Conservation (phyloP, 2,797 vertebrate species). For the Strix occidentalis region DNA sequence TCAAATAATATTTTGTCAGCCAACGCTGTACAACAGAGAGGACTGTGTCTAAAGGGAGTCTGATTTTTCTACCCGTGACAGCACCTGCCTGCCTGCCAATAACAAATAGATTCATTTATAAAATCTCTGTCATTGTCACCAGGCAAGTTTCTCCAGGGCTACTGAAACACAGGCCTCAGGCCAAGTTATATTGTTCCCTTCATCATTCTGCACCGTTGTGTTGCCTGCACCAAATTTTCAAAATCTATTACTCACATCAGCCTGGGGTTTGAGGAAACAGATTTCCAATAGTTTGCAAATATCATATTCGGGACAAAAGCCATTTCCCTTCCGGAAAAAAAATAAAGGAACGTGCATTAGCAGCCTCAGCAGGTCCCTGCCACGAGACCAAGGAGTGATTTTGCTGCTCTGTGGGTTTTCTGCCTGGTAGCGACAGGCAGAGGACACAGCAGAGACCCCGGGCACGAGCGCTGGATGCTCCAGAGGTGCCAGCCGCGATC, state of each 20-base stretch:
- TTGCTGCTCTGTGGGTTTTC: not conserved
- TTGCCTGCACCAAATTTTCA: not conserved
- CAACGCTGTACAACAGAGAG: not conserved
- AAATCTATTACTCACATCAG: not conserved
- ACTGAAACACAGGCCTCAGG: not conserved
- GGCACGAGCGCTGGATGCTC: not conserved
- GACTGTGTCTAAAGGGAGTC: not conserved
- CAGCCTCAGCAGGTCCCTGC: not conserved
- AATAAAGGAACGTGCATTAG: fast-evolving
- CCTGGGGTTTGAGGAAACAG: not conserved
- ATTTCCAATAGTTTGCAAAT: not conserved
- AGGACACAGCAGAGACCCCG: not conserved
- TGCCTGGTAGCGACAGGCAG: not conserved
- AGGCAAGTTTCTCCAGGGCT: constrained; percentile 12
- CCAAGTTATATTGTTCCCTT: not conserved
- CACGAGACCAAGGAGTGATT: fast-evolving
- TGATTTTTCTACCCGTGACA: not conserved
- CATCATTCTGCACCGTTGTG: not conserved
- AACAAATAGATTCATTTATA: constrained; percentile 38
- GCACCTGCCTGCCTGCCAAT: constrained; percentile 6
- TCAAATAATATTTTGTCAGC: not conserved
- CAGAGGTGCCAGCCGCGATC: not conserved
- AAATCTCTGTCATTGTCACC: constrained; percentile 38
- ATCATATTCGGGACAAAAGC: not conserved
- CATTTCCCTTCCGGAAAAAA: not conserved